Evolutionary conservation across 2,888 invertebrate genomes (phyloP).

Genomic region (Mystacides longicornis): DNA sequence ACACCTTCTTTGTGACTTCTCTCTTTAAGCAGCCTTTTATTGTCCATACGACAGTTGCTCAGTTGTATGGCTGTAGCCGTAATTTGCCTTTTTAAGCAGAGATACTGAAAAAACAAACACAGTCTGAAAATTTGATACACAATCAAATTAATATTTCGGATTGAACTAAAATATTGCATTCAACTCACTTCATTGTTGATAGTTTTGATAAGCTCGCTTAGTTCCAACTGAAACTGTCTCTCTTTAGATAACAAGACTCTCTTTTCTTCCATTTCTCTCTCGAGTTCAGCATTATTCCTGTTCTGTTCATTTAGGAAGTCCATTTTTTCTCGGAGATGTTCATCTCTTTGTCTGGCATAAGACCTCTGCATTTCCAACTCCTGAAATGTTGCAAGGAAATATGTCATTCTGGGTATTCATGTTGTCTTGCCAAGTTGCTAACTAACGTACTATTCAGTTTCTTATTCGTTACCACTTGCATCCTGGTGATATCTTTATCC

Average conservation of each 20-base stretch:
- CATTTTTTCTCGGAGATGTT: slow-evolving; percentile 52
- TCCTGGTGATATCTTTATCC: slow-evolving; percentile 55
- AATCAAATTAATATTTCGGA: not conserved
- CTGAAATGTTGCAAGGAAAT: slow-evolving; percentile 34
- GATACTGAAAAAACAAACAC: slow-evolving; percentile 33
- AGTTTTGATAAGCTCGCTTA: slow-evolving; percentile 32
- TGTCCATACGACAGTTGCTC: slow-evolving; percentile 31
- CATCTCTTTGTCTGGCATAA: slow-evolving; percentile 42
- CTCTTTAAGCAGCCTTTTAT: slow-evolving; percentile 36
- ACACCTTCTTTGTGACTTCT: slow-evolving; percentile 36
- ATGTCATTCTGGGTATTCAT: too few species aligned
- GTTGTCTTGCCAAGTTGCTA: not conserved
- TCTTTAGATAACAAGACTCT: slow-evolving; percentile 36
- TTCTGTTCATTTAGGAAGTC: slow-evolving; percentile 53
- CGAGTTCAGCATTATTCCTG: slow-evolving; percentile 48
- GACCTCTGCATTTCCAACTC: slow-evolving; percentile 46
- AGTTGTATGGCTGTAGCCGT: slow-evolving; percentile 36
- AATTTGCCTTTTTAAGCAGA: slow-evolving; percentile 44
- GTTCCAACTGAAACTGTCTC: slow-evolving; percentile 34
- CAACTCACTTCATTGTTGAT: slow-evolving; percentile 12
- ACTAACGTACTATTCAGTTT: not conserved
- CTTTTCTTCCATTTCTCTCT: slow-evolving; percentile 35
- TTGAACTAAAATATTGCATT: not conserved
- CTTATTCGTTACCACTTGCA: slow-evolving; percentile 45
- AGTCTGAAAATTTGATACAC: not conserved